phyloP scores from a whole-genome alignment of 1,140 invertebrate genomes.

The Aphelenchoides besseyi region DNA sequence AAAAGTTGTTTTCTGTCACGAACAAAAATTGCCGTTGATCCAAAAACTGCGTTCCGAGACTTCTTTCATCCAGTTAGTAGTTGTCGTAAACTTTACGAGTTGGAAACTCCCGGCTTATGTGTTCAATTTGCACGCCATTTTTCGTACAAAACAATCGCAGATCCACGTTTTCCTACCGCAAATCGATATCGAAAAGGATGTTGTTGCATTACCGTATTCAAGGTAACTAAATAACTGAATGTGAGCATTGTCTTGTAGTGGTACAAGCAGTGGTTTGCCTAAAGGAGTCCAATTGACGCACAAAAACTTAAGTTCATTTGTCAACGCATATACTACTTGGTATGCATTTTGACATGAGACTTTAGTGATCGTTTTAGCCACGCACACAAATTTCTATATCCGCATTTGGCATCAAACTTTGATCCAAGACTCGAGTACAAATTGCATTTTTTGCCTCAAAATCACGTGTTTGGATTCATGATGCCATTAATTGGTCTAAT shows the following conservation, averaged over 20 bases:
- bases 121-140: neutral
- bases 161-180: neutral
- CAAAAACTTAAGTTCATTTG: constrained; percentile 5
- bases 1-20: constrained; percentile 12
- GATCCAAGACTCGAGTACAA: constrained; percentile 3
- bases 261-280: constrained; percentile 6
- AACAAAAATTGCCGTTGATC: neutral
- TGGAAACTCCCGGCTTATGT: neutral
- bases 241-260: too few relatives aligned
- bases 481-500: constrained; percentile 65
- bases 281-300: constrained; percentile 19
- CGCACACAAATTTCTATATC: neutral
- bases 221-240: too few relatives aligned
- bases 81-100: neutral
- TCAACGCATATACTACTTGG: constrained; percentile 14
- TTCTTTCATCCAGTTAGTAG: constrained; percentile 11
- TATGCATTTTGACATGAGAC: neutral
- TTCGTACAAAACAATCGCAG: neutral
- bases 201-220: neutral
- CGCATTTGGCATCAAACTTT: neutral
- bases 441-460: constrained; percentile 73
- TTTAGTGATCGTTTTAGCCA: neutral
- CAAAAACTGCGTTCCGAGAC: neutral
- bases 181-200: constrained; percentile 15
- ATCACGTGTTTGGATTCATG: constrained; percentile 77